Base-by-base conservation (phyloP, 2,888 invertebrate genomes). In the Therioaphis trifolii region DNA sequence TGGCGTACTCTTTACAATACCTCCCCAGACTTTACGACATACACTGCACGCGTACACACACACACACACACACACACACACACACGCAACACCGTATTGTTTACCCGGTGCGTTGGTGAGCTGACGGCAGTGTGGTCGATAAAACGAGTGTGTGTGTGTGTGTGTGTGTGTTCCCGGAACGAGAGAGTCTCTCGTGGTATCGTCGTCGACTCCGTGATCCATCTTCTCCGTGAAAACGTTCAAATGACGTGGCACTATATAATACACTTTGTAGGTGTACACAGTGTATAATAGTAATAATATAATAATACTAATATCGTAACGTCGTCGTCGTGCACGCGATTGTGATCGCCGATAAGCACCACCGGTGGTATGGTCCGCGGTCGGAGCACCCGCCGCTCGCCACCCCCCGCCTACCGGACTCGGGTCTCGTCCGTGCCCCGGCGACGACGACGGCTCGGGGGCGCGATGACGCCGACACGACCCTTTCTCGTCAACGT, bases 301-400 rank as follows among this genome's bases (percentile, higher is more conserved):
- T n/a, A n/a, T n/a, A n/a, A n/a, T n/a, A n/a, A n/a, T n/a, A n/a
- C n/a, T n/a, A n/a, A n/a, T n/a, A n/a, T n/a, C n/a, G 4, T 9
- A 43, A 61, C 58, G 18, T 63, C 61, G 46, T 71, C 29, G 43
- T 46, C 58, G 61, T 49, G 77, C 66, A 46, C 80, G 43, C 71
- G 58, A 58, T 80, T 69, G 52, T 24, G 78, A 79, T 55, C 40
- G 27, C 29, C 61, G 55, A 79, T 69, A 69, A 79, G 77, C 52
- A 15, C 15, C 40, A 21, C 21, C 40, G 72, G 29, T 46, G 4
- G 15, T 24, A n/a, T 7, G 21, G 4, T n/a, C 14, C 21, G 15
- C 35, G 7, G 46, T 49, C 35, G 55, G n/a, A 15, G 11, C 2
- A n/a, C 11, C 29, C n/a, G 40, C 11, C 40, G 27, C 43, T n/a